Evolutionary conservation across 2,888 invertebrate species (phyloP), one percentile per base, ranked within the genome.

Genomic region (Gari tellinella): DNA sequence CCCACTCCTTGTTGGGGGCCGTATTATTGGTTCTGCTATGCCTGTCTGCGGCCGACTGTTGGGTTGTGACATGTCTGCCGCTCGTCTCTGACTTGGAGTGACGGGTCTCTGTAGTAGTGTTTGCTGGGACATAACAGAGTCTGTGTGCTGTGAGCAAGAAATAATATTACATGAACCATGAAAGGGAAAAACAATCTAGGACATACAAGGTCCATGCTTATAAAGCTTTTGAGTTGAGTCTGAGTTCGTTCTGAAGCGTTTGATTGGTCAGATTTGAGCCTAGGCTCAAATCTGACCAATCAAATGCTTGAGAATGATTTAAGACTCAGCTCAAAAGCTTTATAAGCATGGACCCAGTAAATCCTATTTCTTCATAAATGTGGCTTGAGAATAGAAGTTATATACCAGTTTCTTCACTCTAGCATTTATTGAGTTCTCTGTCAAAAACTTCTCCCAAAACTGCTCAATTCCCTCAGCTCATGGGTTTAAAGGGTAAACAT

Each of bases 381-480:
- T n/a, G n/a, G n/a, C n/a, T n/a, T n/a, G n/a, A n/a, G n/a, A n/a
- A n/a, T n/a, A n/a, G n/a, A n/a, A n/a, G n/a, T n/a, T n/a, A n/a
- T n/a, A n/a, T 61, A 86, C 86, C 82, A 82, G 83, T 64, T 78
- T 84, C 72, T 72, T 81, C 17, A 73, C 63, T 80, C 75, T 83
- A 1, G 49, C 46, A 25, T 60, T 46, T 21, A 55, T 67, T 0
- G 61, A 37, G 37, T 75, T 69, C 21, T 74, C 65, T 0, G 76
- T 52, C 38, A 92, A 86, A 7, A 92, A 83, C 23, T 86, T 82
- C 69, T 92, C 92, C 12, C 92, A 92, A 7, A 80, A 66, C 17
- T 89, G 76, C 73, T 92, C 91, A 53, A 86, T 88, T 3, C 85
- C 82, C 64, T 88, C 85, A 0, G 89, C 81, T 53, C 81, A n/a